These are phyloP conservation scores for Atta colombica DNA, from an alignment of 1,140 invertebrate species.

Conservation along the genomic window DNA sequence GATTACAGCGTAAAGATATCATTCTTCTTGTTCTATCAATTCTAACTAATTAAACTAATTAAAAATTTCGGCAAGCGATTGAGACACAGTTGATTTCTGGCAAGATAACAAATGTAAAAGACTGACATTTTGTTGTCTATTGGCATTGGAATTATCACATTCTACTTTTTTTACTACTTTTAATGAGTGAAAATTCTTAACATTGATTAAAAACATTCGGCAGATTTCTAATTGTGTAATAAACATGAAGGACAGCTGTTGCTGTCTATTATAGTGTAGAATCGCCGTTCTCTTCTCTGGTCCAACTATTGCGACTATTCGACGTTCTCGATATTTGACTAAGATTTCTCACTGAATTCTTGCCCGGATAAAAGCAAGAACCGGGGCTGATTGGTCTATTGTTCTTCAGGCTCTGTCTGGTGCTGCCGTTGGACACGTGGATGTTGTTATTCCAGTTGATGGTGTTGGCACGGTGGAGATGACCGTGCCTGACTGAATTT, in stretches of 20 bases:
- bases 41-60: not conserved
- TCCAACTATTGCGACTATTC: slow-evolving; percentile 77
- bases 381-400: slow-evolving; percentile 87
- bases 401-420: slow-evolving; percentile 79
- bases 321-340: slow-evolving; percentile 74
- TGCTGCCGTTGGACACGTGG: slow-evolving; percentile 81
- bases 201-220: not conserved
- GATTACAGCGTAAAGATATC: not conserved
- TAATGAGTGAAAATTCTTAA: slow-evolving; percentile 9
- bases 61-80: not conserved
- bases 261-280: slow-evolving; percentile 66
- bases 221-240: not conserved
- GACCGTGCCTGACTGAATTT: slow-evolving; percentile 88
- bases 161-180: not conserved
- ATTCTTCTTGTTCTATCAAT: not conserved
- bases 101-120: slow-evolving; percentile 21
- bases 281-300: slow-evolving; percentile 70
- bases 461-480: slow-evolving; percentile 89
- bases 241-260: not conserved
- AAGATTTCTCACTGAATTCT: slow-evolving; percentile 80
- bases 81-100: not conserved
- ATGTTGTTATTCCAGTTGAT: slow-evolving; percentile 86
- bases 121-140: not conserved
- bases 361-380: slow-evolving; percentile 89
- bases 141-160: not conserved